Conservation (phyloP, 2,888 invertebrate species). For the Tubulanus polymorphus region DNA sequence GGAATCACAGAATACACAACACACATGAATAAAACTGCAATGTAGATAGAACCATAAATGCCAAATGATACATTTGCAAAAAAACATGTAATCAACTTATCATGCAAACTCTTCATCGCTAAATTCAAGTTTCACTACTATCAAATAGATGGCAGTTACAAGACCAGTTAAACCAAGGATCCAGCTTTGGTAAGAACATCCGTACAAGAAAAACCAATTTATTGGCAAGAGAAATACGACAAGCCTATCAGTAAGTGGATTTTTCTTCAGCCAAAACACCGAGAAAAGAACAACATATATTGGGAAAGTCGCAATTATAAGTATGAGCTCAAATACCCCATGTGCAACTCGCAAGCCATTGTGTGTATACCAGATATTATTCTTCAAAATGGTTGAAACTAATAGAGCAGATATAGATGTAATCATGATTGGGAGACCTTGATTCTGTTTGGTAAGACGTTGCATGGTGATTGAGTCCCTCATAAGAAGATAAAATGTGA, state of each 20-base stretch:
- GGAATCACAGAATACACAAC: too few relatives aligned
- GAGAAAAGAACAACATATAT: conserved; percentile 31
- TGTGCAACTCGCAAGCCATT: conserved; percentile 13
- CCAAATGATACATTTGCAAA: too few relatives aligned
- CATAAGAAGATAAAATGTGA: conserved; percentile 36
- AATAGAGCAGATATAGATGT: conserved; percentile 26
- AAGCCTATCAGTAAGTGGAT: conserved; percentile 29
- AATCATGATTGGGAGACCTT: conserved; percentile 33
- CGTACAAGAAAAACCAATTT: conserved; percentile 29
- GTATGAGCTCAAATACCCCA: conserved; percentile 29
- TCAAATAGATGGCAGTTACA: too few relatives aligned
- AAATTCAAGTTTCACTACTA: too few relatives aligned
- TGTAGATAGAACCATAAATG: too few relatives aligned
- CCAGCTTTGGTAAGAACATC: conserved; percentile 33
- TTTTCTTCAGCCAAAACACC: conserved; percentile 29
- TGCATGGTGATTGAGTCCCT: conserved; percentile 29
- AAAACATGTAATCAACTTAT: too few relatives aligned
- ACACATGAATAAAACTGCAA: too few relatives aligned
- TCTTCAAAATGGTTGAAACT: conserved; percentile 25
- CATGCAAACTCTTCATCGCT: too few relatives aligned
- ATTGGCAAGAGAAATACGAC: conserved; percentile 36
- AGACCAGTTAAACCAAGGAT: conserved; percentile 26
- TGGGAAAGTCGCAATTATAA: conserved; percentile 26
- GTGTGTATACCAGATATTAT: conserved; percentile 23
- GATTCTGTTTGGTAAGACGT: conserved; percentile 29